Evolutionary conservation across 2,888 invertebrate genomes (phyloP).

Genomic region (Synanthedon formicaeformis): DNA sequence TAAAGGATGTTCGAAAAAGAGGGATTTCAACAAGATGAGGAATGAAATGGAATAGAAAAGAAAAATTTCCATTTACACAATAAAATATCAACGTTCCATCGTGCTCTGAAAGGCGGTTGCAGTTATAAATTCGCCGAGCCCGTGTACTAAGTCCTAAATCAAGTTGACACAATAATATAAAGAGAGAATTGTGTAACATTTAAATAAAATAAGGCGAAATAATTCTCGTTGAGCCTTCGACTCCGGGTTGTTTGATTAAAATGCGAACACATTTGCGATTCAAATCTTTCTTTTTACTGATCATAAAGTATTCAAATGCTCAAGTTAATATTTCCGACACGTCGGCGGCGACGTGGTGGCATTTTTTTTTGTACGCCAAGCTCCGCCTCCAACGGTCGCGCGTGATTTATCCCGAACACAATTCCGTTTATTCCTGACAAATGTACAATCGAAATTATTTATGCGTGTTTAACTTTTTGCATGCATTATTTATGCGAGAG

Average conservation of each 20-base stretch:
- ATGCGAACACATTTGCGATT: constrained; percentile 64
- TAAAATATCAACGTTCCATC: no score
- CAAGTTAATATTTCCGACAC: constrained; percentile 63
- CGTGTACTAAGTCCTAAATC: neutral
- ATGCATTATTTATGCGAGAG: neutral
- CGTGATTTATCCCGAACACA: constrained; percentile 35
- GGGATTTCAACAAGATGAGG: no score
- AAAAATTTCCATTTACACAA: no score
- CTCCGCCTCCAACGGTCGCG: constrained; percentile 16
- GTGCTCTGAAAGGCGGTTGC: no score
- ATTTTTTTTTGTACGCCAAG: constrained; percentile 17
- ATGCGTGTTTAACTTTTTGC: neutral
- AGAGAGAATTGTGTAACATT: neutral
- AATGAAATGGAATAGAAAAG: no score
- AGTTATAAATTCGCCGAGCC: no score
- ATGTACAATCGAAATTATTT: constrained; percentile 4
- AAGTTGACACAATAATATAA: neutral
- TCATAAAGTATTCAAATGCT: constrained; percentile 67
- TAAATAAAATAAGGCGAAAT: neutral
- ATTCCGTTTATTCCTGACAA: constrained; percentile 23
- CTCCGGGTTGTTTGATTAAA: constrained; percentile 38
- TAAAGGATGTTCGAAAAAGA: no score
- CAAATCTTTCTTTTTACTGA: constrained; percentile 65
- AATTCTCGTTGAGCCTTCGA: constrained; percentile 1
- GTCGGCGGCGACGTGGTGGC: constrained; percentile 34